Percentiles rank a stretch among this genome's conserved stretches.
These are phyloP conservation scores for Thalassarche chlororhynchos DNA, from an alignment of 2,113 vertebrate genomes.

Conservation along the genomic window DNA sequence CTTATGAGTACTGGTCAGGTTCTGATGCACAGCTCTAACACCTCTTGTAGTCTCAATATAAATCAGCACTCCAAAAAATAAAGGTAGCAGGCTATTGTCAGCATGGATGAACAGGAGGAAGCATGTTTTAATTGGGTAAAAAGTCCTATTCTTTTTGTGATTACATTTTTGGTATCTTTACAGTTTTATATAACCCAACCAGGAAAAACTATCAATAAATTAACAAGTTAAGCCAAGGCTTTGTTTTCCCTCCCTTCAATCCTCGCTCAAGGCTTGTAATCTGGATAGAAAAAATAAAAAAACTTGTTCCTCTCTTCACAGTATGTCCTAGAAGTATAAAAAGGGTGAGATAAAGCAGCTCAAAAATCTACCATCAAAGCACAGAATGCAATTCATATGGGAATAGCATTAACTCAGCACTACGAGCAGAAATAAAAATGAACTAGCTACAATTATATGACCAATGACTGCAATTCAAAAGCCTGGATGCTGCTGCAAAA, in stretches of 20 bases:
- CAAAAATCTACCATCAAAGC: neutral
- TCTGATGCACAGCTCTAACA: neutral
- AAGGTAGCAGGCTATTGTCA: neutral
- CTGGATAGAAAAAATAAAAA: neutral
- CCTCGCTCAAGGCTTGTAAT: neutral
- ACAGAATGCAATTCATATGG: neutral
- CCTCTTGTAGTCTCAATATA: neutral
- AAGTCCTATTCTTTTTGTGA: neutral
- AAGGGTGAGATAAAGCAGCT: neutral
- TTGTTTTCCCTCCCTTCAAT: neutral
- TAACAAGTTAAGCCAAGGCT: neutral
- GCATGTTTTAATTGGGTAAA: neutral
- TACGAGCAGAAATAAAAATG: neutral
- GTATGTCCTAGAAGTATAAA: neutral
- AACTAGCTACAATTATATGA: neutral
- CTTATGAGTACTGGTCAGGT: neutral
- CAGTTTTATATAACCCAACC: neutral
- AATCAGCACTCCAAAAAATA: neutral
- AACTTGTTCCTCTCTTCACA: neutral
- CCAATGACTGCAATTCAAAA: neutral
- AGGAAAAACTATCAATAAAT: neutral
- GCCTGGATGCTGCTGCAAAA: neutral
- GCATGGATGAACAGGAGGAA: neutral
- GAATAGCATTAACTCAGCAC: neutral
- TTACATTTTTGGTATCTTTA: neutral